Conservation (phyloP, 2,797 vertebrate genomes). For the Pteronotus mesoamericanus region DNA sequence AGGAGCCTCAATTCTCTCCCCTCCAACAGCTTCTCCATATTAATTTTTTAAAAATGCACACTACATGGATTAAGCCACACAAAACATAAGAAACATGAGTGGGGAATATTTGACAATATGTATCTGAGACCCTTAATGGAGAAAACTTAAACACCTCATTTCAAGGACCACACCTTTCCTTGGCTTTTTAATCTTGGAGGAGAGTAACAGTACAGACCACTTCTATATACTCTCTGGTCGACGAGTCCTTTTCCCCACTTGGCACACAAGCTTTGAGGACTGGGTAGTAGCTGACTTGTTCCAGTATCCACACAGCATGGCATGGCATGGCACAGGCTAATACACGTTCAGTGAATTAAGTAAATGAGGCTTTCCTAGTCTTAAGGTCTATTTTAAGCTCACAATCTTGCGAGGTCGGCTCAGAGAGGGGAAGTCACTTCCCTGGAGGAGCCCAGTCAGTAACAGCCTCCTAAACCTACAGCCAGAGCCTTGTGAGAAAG, state of each 20-base stretch:
- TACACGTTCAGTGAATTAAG: background rate
- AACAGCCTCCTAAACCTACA: background rate
- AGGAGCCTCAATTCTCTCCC: background rate
- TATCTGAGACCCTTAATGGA: background rate
- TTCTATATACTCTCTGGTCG: background rate
- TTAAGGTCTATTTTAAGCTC: background rate
- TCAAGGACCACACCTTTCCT: background rate
- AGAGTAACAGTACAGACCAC: background rate
- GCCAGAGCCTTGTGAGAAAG: background rate
- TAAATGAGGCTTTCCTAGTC: background rate
- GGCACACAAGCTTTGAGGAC: background rate
- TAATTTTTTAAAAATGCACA: too few species aligned
- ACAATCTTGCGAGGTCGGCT: background rate
- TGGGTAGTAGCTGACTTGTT: background rate
- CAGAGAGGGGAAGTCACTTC: background rate
- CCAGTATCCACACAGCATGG: background rate
- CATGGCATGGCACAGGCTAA: background rate
- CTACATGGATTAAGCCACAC: background rate
- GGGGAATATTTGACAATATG: background rate
- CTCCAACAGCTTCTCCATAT: background rate
- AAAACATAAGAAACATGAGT: background rate
- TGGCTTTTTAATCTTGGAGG: background rate
- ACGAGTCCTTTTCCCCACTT: background rate
- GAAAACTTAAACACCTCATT: background rate
- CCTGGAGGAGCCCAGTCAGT: background rate